These are phyloP conservation scores for Gobius niger DNA, from an alignment of 2,113 vertebrate species.

Conservation along the genomic window DNA sequence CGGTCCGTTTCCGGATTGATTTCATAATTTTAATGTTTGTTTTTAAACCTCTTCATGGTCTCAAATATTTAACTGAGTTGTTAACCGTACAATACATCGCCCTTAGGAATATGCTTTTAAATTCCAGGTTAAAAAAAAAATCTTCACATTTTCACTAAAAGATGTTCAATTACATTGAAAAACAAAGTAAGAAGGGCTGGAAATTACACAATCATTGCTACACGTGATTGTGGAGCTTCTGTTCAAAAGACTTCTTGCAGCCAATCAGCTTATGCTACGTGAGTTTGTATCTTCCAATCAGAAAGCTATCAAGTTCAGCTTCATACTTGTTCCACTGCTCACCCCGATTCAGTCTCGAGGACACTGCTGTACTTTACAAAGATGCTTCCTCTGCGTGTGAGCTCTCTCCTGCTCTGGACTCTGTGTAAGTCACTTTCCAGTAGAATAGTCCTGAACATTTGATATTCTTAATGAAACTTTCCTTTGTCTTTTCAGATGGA, in stretches of 20 bases:
- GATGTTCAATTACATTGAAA: no score
- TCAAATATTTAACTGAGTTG: no score
- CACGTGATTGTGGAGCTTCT: no score
- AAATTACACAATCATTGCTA: no score
- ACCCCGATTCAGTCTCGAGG: neutral
- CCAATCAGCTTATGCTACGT: neutral
- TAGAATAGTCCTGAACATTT: neutral
- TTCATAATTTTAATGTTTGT: no score
- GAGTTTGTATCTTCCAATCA: neutral
- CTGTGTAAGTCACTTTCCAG: neutral
- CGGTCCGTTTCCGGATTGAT: no score
- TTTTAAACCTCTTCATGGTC: no score
- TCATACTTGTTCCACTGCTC: neutral
- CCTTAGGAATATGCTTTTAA: no score
- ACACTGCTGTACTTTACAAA: neutral
- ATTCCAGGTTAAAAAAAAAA: no score
- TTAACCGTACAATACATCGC: no score
- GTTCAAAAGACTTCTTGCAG: neutral
- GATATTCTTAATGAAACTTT: neutral
- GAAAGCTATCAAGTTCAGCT: neutral
- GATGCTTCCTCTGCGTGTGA: neutral
- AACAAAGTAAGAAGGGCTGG: no score
- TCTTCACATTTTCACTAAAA: no score
- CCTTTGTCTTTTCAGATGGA: slow-evolving; percentile 6
- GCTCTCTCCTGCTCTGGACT: slow-evolving; percentile 1